These are phyloP conservation scores for Lagenorhynchus albirostris DNA, from an alignment of 2,113 vertebrate genomes.

Conservation along the genomic window DNA sequence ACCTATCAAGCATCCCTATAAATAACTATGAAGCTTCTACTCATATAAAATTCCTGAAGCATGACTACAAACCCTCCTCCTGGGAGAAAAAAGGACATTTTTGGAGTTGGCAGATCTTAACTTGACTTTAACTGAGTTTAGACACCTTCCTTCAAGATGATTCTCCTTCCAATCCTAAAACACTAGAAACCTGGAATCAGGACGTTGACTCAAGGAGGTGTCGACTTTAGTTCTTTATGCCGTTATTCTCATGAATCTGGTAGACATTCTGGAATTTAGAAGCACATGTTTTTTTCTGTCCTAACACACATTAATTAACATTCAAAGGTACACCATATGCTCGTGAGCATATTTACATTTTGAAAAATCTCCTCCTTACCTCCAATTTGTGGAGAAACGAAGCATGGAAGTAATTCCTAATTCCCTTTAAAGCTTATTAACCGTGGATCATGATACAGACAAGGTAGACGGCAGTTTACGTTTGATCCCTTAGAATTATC, in stretches of 20 bases:
- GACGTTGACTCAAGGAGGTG: not conserved
- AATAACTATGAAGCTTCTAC: not conserved
- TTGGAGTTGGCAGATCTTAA: not conserved
- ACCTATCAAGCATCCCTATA: not conserved
- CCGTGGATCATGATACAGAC: not conserved
- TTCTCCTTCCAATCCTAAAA: not conserved
- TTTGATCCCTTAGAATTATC: not conserved
- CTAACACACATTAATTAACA: not conserved
- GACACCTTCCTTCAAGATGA: not conserved
- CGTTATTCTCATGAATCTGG: not conserved
- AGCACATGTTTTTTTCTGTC: not conserved
- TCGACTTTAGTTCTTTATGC: not conserved
- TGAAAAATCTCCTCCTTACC: not conserved
- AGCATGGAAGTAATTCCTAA: not conserved
- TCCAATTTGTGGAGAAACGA: not conserved
- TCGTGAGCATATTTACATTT: not conserved
- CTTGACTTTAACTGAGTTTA: not conserved
- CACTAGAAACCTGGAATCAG: not conserved
- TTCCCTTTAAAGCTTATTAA: not conserved
- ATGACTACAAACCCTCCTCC: not conserved
- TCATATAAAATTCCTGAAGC: not conserved
- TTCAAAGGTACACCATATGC: not conserved
- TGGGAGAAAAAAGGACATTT: not conserved
- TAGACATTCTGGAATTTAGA: not conserved
- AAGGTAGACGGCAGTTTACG: not conserved